Evolutionary conservation across 2,888 invertebrate genomes (phyloP).

Genomic region (Tethea ocularis): DNA sequence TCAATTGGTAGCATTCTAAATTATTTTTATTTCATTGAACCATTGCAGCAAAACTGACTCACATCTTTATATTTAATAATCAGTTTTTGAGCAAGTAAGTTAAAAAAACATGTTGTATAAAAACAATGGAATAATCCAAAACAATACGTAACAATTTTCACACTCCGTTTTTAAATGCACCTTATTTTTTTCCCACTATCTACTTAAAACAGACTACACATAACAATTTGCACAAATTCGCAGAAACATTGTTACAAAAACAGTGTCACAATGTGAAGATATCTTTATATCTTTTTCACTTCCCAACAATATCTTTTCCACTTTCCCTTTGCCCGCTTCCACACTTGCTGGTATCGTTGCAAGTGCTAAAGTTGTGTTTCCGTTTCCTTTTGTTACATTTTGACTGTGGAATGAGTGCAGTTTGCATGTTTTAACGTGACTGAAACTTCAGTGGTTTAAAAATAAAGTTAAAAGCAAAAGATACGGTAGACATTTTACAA

Average conservation of each 20-base stretch:
- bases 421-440: slow-evolving; percentile 28
- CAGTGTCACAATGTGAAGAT: not conserved
- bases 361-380: slow-evolving; percentile 18
- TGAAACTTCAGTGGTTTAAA: slow-evolving; percentile 4
- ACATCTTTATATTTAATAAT: no score
- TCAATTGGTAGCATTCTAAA: no score
- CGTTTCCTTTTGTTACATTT: slow-evolving; percentile 25
- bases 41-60: no score
- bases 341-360: slow-evolving; percentile 28
- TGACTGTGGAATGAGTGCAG: slow-evolving; percentile 23
- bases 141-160: not conserved
- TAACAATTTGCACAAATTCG: not conserved
- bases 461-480: not conserved
- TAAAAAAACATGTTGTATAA: no score
- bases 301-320: not conserved
- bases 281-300: not conserved
- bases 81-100: no score
- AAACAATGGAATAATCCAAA: not conserved
- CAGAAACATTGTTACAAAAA: not conserved
- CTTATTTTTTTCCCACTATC: not conserved
- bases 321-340: slow-evolving; percentile 3
- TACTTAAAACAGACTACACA: not conserved
- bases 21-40: no score
- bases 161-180: not conserved
- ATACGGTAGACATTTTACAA: not conserved